A percentile compares a stretch with the other conserved stretches of the same genome.
phyloP scores from a whole-genome alignment of 2,888 invertebrate genomes.

The Galerucella calmariensis region DNA sequence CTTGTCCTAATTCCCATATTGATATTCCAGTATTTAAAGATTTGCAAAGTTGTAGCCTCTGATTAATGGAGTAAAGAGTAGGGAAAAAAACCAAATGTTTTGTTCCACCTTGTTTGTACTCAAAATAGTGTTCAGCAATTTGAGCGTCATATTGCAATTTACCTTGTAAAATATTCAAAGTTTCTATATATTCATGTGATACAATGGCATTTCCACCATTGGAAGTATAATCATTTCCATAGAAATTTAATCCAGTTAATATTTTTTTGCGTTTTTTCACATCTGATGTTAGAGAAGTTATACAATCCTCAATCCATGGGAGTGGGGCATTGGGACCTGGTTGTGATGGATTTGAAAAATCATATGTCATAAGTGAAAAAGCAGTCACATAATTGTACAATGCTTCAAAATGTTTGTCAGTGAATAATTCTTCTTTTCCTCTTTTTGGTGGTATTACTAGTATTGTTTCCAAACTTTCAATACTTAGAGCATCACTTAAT shows the following conservation, averaged over 20 bases:
- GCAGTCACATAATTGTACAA: constrained; percentile 82
- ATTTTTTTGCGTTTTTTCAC: constrained; percentile 78
- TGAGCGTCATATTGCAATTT: constrained; percentile 82
- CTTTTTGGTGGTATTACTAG: constrained; percentile 84
- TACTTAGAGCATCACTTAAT: constrained; percentile 71
- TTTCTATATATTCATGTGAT: constrained; percentile 80
- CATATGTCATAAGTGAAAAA: constrained; percentile 97
- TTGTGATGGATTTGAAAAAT: constrained; percentile 84
- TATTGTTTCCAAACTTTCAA: constrained; percentile 72
- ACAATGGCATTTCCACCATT: constrained; percentile 87
- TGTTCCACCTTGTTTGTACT: constrained; percentile 77
- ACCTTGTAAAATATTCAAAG: constrained; percentile 79
- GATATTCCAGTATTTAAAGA: constrained; percentile 87
- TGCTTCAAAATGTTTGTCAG: constrained; percentile 78
- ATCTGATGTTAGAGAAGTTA: constrained; percentile 78
- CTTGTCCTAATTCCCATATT: constrained; percentile 97
- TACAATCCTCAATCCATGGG: constrained; percentile 82
- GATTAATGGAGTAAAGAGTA: constrained; percentile 85
- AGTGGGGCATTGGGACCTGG: constrained; percentile 93
- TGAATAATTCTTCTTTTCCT: constrained; percentile 77
- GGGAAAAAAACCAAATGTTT: constrained; percentile 89
- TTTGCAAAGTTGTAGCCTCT: constrained; percentile 81
- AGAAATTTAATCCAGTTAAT: constrained; percentile 91
- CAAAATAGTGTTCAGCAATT: constrained; percentile 86
- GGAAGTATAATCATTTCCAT: constrained; percentile 88